A percentile compares a stretch with the other conserved stretches of the same genome.
Evolutionary conservation across 1,140 invertebrate species (phyloP).

Genomic region (Thrips palmi): DNA sequence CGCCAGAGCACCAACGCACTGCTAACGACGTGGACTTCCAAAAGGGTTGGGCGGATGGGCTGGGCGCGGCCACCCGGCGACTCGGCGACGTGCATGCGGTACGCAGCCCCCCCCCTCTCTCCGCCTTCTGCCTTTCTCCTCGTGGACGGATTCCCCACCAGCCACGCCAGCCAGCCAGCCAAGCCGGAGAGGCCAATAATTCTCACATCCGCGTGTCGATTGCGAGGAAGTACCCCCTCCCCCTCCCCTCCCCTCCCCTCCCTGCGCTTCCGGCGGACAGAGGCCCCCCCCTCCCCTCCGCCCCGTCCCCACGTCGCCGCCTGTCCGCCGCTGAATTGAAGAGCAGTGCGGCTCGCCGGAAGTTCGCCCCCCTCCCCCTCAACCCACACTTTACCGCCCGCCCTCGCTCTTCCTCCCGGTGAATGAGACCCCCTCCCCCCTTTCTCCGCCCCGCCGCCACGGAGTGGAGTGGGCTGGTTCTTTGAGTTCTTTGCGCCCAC

Average conservation of each 20-base stretch:
- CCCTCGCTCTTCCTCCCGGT: too few relatives aligned
- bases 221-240: not conserved
- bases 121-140: too few relatives aligned
- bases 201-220: too few relatives aligned
- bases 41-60: not conserved
- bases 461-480: too few relatives aligned
- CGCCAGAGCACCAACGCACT: too few relatives aligned
- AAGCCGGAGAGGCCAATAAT: too few relatives aligned
- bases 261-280: too few relatives aligned
- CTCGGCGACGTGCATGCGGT: not conserved
- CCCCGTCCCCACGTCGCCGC: not conserved
- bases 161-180: not conserved
- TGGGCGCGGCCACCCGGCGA: not conserved
- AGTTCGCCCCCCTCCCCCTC: not conserved
- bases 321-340: not conserved
- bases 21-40: not conserved
- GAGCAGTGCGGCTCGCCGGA: not conserved
- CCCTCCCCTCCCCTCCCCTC: not conserved
- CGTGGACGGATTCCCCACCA: not conserved
- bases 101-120: not conserved
- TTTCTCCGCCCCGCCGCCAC: too few relatives aligned
- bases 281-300: conserved; percentile 3
- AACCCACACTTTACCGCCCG: too few relatives aligned
- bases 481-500: too few relatives aligned
- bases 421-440: too few relatives aligned